Conservation (phyloP, 2,113 vertebrate species). For the pig (Sus scrofa) region DNA sequence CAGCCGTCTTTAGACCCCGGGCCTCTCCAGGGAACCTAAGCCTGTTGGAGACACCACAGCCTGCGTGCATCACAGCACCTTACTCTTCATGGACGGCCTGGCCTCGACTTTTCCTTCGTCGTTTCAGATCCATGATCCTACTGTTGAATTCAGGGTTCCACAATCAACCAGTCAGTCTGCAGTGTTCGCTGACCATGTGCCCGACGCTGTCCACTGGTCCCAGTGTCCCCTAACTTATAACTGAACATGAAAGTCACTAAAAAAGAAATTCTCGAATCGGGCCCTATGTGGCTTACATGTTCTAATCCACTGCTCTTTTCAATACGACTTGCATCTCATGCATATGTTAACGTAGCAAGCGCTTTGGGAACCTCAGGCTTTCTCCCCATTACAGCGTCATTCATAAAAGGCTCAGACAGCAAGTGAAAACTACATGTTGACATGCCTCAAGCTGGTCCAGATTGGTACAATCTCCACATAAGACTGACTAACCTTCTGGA, state of each 20-base stretch:
- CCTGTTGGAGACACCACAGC: not conserved
- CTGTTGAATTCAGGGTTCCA: not conserved
- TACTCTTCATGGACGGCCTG: not conserved
- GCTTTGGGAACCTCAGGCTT: not conserved
- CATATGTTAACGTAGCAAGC: not conserved
- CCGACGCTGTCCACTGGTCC: not conserved
- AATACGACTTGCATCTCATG: not conserved
- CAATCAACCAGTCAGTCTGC: not conserved
- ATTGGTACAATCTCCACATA: not conserved
- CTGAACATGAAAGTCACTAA: not conserved
- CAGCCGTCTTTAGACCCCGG: too few relatives aligned
- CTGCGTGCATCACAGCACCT: not conserved
- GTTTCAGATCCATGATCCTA: not conserved
- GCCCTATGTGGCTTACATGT: not conserved
- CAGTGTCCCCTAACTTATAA: not conserved
- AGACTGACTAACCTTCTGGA: not conserved
- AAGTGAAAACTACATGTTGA: not conserved
- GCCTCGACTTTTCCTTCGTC: not conserved
- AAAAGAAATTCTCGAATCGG: not conserved
- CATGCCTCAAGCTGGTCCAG: not conserved
- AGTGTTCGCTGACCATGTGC: not conserved
- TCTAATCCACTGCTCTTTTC: not conserved
- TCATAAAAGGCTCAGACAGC: not conserved
- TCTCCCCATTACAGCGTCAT: not conserved
- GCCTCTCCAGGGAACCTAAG: not conserved